A percentile compares a stretch with the other conserved stretches of the same genome.
These are phyloP conservation scores for Fundulus diaphanus DNA, from an alignment of 2,797 vertebrate species.

Conservation along the genomic window DNA sequence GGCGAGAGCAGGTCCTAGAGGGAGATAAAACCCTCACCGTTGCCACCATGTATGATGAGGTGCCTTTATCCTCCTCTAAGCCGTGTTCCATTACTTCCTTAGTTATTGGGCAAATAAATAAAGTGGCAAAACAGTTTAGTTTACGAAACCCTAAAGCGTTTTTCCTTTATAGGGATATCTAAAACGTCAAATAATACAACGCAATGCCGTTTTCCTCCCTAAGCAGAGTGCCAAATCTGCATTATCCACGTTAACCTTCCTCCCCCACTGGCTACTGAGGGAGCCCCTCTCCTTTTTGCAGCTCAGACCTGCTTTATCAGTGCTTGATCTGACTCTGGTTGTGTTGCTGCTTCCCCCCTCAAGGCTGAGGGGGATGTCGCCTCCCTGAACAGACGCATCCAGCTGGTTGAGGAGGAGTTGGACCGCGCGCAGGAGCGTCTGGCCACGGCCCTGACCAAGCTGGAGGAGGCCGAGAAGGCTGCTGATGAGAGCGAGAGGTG, in stretches of 20 bases:
- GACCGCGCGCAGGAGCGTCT: slow-evolving; percentile 99
- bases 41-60: background rate
- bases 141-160: background rate
- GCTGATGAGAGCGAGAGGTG: slow-evolving; percentile 99
- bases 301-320: background rate
- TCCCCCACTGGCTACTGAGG: background rate
- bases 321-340: slow-evolving; percentile 10
- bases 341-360: slow-evolving; percentile 37
- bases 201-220: background rate
- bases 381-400: slow-evolving; percentile 98
- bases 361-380: slow-evolving; percentile 98
- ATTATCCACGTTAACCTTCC: background rate
- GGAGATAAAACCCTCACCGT: background rate
- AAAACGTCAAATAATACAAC: too few species aligned
- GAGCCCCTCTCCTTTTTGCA: background rate
- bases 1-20: slow-evolving; percentile 23
- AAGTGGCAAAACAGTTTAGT: background rate
- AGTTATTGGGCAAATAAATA: background rate
- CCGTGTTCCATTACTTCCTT: slow-evolving; percentile 6
- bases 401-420: slow-evolving; percentile 99
- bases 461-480: slow-evolving; percentile 99
- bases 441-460: slow-evolving; percentile 96
- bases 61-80: background rate
- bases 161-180: background rate
- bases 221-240: background rate